phyloP scores from a whole-genome alignment of 2,113 vertebrate species.

The Zosterops pallidus region DNA sequence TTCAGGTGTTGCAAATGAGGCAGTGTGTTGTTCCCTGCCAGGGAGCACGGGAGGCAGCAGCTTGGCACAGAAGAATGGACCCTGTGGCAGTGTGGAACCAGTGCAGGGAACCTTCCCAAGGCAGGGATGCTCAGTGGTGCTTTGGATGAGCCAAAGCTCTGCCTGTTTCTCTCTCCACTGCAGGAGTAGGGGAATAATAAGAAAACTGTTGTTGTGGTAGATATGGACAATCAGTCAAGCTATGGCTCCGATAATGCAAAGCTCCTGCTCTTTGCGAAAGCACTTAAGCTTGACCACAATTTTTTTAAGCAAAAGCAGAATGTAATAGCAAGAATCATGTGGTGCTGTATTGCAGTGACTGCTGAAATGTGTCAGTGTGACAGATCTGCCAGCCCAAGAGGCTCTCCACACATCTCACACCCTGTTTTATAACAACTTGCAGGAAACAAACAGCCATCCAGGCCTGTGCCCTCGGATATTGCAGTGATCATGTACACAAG shows the following conservation, averaged over 20 bases:
- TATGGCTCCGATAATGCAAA: background rate
- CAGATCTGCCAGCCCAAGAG: background rate
- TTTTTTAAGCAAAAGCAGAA: background rate
- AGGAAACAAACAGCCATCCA: constrained; percentile 68
- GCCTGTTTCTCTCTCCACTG: background rate
- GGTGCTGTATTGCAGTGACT: background rate
- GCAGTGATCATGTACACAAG: constrained; percentile 99
- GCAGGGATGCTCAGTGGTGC: background rate
- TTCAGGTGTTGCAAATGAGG: background rate
- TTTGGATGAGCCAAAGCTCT: background rate
- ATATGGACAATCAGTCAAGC: background rate
- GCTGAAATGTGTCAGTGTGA: background rate
- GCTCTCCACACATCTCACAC: background rate
- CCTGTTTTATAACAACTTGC: background rate
- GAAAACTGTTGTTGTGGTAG: background rate
- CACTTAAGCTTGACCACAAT: background rate
- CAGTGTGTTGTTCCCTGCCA: background rate
- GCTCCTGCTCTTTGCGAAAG: background rate
- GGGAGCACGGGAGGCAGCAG: background rate
- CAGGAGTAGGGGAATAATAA: background rate
- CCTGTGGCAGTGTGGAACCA: background rate
- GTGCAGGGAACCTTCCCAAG: background rate
- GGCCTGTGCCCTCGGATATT: constrained; percentile 81
- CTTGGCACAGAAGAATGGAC: background rate
- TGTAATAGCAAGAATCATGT: background rate